A percentile compares a stretch with the other conserved stretches of the same genome.
Evolutionary conservation across 2,797 vertebrate species (phyloP).

Genomic region (Serranus cabrilla): DNA sequence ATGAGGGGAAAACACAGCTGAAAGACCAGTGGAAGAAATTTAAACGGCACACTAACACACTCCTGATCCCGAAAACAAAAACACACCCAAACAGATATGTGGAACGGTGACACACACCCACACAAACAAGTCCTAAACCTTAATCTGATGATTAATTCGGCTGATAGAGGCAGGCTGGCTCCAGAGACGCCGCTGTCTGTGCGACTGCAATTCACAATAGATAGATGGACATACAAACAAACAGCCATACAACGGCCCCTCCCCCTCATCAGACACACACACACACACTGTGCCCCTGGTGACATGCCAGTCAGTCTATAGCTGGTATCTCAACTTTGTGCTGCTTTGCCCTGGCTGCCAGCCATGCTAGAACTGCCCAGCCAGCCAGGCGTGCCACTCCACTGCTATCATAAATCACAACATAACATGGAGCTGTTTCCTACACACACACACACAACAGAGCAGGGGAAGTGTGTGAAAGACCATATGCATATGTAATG

Average conservation of each 20-base stretch:
- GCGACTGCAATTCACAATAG: slow-evolving; percentile 58
- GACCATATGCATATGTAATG: slow-evolving; percentile 27
- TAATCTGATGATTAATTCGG: slow-evolving; percentile 74
- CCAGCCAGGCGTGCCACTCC: slow-evolving; percentile 78
- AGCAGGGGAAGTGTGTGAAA: slow-evolving; percentile 30
- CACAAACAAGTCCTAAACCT: slow-evolving; percentile 43
- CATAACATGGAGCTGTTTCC: slow-evolving; percentile 80
- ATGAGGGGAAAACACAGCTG: no score
- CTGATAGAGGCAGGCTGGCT: slow-evolving; percentile 78
- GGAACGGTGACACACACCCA: slow-evolving; percentile 33
- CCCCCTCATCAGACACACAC: slow-evolving; percentile 20
- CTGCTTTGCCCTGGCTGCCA: slow-evolving; percentile 85
- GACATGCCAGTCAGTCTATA: slow-evolving; percentile 82
- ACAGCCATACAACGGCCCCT: slow-evolving; percentile 19
- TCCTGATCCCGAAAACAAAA: slow-evolving; percentile 37
- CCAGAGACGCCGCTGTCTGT: slow-evolving; percentile 65
- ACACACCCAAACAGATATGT: slow-evolving; percentile 39
- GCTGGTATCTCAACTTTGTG: slow-evolving; percentile 89
- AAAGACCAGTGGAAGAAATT: neutral
- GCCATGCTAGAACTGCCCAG: slow-evolving; percentile 88
- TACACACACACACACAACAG: slow-evolving; percentile 43
- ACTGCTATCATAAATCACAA: slow-evolving; percentile 85
- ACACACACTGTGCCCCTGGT: slow-evolving; percentile 76
- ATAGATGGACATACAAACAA: slow-evolving; percentile 62
- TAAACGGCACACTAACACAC: neutral